A percentile compares a stretch with the other conserved stretches of the same genome.
These are phyloP conservation scores for Galeopterus variegatus DNA, from an alignment of 2,113 vertebrate species.

Conservation along the genomic window DNA sequence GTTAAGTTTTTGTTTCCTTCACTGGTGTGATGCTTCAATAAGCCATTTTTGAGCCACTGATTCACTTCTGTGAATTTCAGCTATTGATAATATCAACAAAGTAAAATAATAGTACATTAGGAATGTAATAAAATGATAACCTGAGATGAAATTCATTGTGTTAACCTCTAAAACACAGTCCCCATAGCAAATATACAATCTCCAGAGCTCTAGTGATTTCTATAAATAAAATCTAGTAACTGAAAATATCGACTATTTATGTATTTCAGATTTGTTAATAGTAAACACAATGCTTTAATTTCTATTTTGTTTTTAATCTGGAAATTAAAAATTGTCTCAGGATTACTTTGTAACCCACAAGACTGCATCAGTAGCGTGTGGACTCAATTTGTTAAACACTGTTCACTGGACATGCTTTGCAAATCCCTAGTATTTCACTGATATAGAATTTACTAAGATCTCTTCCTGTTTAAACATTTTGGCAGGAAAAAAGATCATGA, in stretches of 20 bases:
- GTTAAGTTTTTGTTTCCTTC: not conserved
- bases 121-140: not conserved
- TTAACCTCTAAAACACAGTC: not conserved
- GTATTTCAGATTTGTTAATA: not conserved
- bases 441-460: not conserved
- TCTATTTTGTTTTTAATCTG: not conserved
- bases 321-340: not conserved
- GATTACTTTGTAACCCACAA: not conserved
- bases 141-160: not conserved
- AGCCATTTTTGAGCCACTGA: not conserved
- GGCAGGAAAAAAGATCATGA: not conserved
- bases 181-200: not conserved
- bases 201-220: not conserved
- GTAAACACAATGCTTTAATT: not conserved
- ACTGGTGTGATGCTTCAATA: not conserved
- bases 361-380: not conserved
- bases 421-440: not conserved
- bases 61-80: not conserved
- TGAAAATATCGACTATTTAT: not conserved
- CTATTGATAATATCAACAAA: not conserved
- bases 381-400: not conserved
- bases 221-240: not conserved
- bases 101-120: not conserved
- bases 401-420: not conserved
- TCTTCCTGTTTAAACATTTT: not conserved